These are phyloP conservation scores for Scaptodrosophila latifasciaeformis DNA, from an alignment of 2,888 invertebrate species.

Conservation along the genomic window DNA sequence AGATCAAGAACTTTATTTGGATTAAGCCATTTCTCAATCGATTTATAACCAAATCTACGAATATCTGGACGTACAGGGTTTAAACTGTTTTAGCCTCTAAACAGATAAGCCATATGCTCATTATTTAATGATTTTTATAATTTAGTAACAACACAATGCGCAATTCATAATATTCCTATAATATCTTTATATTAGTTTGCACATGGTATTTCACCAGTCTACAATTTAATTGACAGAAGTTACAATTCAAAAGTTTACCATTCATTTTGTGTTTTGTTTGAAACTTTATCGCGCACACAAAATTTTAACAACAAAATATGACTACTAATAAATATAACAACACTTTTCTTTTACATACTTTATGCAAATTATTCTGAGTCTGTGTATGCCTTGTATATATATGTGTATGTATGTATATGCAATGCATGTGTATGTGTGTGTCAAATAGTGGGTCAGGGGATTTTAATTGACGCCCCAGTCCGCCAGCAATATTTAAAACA, in stretches of 20 bases:
- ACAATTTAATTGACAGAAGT: conserved; percentile 76
- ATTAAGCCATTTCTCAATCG: no score
- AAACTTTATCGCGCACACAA: not conserved
- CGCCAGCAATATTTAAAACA: no score
- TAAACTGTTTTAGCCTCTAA: no score
- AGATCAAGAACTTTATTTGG: no score
- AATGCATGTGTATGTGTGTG: not conserved
- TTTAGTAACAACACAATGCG: conserved; percentile 27
- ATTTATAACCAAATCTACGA: no score
- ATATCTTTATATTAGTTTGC: conserved; percentile 25
- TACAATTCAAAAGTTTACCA: conserved; percentile 67
- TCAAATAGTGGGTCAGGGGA: no score
- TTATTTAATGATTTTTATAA: conserved; percentile 18
- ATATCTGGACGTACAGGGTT: no score
- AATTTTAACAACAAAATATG: conserved; percentile 43
- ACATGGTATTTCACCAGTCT: conserved; percentile 73
- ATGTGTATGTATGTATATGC: not conserved
- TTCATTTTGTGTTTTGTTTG: conserved; percentile 11
- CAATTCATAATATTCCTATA: conserved; percentile 16
- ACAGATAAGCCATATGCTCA: no score
- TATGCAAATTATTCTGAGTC: not conserved
- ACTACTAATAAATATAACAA: conserved; percentile 50
- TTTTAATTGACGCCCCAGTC: conserved; percentile 49
- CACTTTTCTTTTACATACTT: conserved; percentile 12
- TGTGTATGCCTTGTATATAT: no score